phyloP scores from a whole-genome alignment of 2,797 vertebrate species.

The Anomalospiza imberbis region DNA sequence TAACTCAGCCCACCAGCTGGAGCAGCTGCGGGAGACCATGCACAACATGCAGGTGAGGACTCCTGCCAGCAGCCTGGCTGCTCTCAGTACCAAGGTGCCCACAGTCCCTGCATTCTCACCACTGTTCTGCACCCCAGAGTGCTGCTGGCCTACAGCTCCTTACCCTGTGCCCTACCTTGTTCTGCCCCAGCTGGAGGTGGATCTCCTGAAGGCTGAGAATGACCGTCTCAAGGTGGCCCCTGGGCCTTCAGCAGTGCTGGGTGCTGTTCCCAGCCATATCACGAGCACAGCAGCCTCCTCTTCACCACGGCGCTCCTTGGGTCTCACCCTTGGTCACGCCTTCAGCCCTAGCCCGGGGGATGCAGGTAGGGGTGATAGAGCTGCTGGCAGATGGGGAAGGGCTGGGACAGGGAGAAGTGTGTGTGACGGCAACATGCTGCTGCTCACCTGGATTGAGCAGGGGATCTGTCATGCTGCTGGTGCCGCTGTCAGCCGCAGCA shows the following conservation, averaged over 20 bases:
- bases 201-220: conserved; percentile 92
- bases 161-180: background rate
- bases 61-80: rapidly evolving
- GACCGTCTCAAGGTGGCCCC: conserved; percentile 90
- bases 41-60: conserved; percentile 92
- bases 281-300: conserved; percentile 80
- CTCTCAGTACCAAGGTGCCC: background rate
- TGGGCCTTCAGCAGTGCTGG: conserved; percentile 67
- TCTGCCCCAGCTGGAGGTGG: conserved; percentile 85
- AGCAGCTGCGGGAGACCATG: conserved; percentile 94
- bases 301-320: conserved; percentile 84
- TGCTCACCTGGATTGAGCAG: background rate
- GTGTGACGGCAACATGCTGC: background rate
- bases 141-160: background rate
- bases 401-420: background rate
- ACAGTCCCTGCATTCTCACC: rapidly evolving
- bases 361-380: conserved; percentile 71
- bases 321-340: conserved; percentile 86
- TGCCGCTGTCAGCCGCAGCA: rapidly evolving
- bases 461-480: rapidly evolving
- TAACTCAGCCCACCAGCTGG: conserved; percentile 93
- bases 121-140: rapidly evolving
- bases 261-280: conserved; percentile 75
- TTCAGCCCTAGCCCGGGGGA: conserved; percentile 86
- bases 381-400: background rate